Percentiles rank a stretch among this genome's conserved stretches.
Conservation (phyloP, 1,140 invertebrate species). For the Theocolax elegans region DNA sequence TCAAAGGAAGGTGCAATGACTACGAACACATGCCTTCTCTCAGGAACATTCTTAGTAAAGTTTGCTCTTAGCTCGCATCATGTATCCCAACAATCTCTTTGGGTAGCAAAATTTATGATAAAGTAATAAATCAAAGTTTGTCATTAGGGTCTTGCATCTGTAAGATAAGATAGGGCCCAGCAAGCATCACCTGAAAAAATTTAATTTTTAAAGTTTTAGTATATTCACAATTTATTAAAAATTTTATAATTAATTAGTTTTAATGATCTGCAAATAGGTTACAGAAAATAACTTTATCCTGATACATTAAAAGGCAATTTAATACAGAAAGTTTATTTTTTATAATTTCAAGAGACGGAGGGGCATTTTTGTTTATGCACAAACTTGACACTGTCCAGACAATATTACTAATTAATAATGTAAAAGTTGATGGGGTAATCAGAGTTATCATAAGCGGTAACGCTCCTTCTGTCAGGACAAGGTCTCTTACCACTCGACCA, state of each 20-base stretch:
- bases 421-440: conserved; percentile 71
- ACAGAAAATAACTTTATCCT: conserved; percentile 82
- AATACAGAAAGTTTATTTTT: conserved; percentile 85
- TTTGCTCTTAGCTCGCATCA: no score
- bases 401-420: conserved; percentile 68
- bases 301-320: conserved; percentile 78
- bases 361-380: conserved; percentile 91
- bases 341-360: conserved; percentile 81
- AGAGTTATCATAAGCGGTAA: conserved; percentile 76
- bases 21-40: no score
- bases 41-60: no score
- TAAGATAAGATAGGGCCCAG: conserved; percentile 97
- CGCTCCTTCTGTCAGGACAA: conserved; percentile 75
- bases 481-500: conserved; percentile 80
- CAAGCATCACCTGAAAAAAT: conserved; percentile 83
- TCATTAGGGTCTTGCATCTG: conserved; percentile 94
- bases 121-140: no score
- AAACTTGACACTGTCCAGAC: conserved; percentile 95
- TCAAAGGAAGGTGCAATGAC: no score
- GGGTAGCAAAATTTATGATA: no score
- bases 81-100: no score
- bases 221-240: not conserved
- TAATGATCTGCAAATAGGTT: conserved; percentile 42
- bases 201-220: not conserved
- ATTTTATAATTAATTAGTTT: not conserved